Evolutionary conservation across 2,797 vertebrate genomes (phyloP).

Genomic region (Muscicapa striata): DNA sequence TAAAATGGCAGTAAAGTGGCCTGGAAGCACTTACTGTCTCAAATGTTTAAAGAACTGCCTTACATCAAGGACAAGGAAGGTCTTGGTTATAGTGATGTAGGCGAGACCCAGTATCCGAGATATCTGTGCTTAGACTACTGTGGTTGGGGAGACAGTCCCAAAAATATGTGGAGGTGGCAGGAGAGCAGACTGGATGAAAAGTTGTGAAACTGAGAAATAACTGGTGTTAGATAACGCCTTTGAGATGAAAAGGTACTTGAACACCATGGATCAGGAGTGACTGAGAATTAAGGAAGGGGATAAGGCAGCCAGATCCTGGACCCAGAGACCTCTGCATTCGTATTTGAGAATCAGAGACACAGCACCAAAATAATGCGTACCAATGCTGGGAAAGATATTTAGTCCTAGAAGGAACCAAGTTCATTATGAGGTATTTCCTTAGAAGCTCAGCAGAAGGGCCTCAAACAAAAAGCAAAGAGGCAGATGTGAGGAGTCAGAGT

Average conservation of each 20-base stretch:
- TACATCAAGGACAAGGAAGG: background rate
- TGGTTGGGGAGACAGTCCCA: background rate
- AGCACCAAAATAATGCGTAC: background rate
- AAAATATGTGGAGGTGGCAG: background rate
- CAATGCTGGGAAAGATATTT: background rate
- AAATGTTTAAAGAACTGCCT: background rate
- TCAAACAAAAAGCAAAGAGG: background rate
- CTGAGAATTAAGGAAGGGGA: background rate
- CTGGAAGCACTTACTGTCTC: background rate
- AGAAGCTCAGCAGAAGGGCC: background rate
- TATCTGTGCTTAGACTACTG: background rate
- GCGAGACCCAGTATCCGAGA: rapidly evolving
- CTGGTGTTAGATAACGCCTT: background rate
- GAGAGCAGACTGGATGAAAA: background rate
- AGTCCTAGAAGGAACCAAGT: background rate
- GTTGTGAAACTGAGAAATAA: background rate
- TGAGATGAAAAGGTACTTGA: background rate
- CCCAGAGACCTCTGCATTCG: background rate
- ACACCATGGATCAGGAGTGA: background rate
- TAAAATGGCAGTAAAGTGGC: background rate
- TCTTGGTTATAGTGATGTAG: background rate
- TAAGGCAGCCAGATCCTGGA: background rate
- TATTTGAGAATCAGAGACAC: background rate
- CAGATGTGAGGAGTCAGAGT: background rate
- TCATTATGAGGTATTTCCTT: background rate